These are phyloP conservation scores for Ennomos erosarius DNA, from an alignment of 2,888 invertebrate species.

Conservation along the genomic window DNA sequence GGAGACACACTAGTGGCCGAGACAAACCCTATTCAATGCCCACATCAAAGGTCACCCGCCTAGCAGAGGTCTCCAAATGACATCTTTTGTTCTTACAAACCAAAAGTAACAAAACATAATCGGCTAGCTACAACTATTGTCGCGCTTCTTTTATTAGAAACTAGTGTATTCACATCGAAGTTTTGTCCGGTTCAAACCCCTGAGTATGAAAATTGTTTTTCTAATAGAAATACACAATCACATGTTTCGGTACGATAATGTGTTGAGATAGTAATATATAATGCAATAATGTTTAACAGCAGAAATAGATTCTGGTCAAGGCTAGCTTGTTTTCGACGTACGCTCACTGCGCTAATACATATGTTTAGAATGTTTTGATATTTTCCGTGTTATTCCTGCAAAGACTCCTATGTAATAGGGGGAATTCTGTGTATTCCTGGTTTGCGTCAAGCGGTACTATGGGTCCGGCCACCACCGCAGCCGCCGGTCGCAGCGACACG, in stretches of 20 bases:
- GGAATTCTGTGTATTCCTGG: too few species aligned
- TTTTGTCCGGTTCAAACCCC: not conserved
- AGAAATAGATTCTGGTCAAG: slow-evolving; percentile 41
- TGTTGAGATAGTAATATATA: slow-evolving; percentile 25
- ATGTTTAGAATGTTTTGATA: slow-evolving; percentile 29
- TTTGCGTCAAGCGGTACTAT: slow-evolving; percentile 12
- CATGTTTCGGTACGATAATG: slow-evolving; percentile 27
- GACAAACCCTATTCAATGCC: not conserved
- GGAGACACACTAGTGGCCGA: too few species aligned
- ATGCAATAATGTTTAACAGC: slow-evolving; percentile 31
- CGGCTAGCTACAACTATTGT: too few species aligned
- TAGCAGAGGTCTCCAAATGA: too few species aligned
- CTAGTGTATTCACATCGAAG: too few species aligned
- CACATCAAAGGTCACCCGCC: not conserved
- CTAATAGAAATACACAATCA: slow-evolving; percentile 1
- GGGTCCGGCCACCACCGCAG: not conserved
- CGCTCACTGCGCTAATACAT: slow-evolving; percentile 20
- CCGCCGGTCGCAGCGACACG: not conserved
- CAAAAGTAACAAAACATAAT: too few species aligned
- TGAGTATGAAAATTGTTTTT: not conserved
- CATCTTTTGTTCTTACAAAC: too few species aligned
- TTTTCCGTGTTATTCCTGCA: slow-evolving; percentile 23
- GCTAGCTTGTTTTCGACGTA: slow-evolving; percentile 37
- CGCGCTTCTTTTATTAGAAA: too few species aligned
- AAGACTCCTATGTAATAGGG: too few species aligned